Base-by-base conservation (phyloP, 1,140 invertebrate genomes). In the Tetragnatha versicolor region DNA sequence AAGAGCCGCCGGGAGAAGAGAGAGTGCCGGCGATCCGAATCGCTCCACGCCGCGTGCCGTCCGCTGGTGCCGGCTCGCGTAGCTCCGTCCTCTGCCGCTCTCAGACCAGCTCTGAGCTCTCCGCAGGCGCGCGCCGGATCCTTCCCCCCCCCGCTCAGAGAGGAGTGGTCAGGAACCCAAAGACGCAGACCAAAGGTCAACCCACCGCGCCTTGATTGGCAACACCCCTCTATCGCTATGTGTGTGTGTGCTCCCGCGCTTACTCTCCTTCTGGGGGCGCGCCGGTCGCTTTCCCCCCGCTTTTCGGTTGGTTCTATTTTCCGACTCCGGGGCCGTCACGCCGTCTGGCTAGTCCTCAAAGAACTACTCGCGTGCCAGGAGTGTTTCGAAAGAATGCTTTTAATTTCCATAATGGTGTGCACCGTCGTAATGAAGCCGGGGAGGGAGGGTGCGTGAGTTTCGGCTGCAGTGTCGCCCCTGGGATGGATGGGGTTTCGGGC, bases 181-280 rank as follows among this genome's bases (percentile, higher is more conserved):
- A 35, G 60, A 80, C 61, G 60, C 68, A 49, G 79, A 75, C 79
- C 79, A 80, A 55, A 80, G 79, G 79, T 80, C 79, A 80, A 60
- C 68, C 79, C 79, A 72, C 69, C 70, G 61, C 61, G 33, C 61
- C 58, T 68, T 80, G 79, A 80, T 80, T 80, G 79, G 79, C 70
- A 58, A 72, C 65, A 63, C 66, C 49, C 61, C 53, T 47, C 55
- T 70, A 53, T 70, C 47, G 49, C 47, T 70, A 65, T 76, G 60
- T 66, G 22, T 22, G n/a, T 39, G 17, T 10, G 1, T 29, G 31
- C 72, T 75, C 33, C 72, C 51, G 17, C 55, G 33, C 58, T 75
- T 75, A 75, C 72, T 55, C 58, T 63, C 42, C 51, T 45, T 70
- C 69, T 73, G 10, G 22, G 35, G 31, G 14, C 29, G n/a, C 29